Base-by-base conservation (phyloP, 1,140 invertebrate species). In the Linepithema humile region DNA sequence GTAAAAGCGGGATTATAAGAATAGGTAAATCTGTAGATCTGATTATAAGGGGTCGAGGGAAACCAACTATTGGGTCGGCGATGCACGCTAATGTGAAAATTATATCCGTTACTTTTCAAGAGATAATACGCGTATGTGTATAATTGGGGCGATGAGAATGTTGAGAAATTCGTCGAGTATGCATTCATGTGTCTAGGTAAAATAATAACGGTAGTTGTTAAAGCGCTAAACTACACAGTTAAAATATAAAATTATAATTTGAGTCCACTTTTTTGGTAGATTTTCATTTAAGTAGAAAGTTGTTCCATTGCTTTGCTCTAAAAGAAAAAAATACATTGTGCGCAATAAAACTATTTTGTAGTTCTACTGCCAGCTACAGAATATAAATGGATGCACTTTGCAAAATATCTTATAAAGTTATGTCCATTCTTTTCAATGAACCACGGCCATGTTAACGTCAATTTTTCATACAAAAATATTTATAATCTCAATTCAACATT, bases 1-100 rank as follows among this genome's bases (percentile, higher is more conserved):
- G 78, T 80, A 50, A 72, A 83, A 85, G 65, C 64, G 35, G 85
- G 88, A 88, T 88, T 89, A 89, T 45, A 59, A 74, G 64, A 80
- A 74, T 65, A 48, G 70, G 29, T 70, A 85, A 88, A 74, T 64
- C 86, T 43, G 48, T 29, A 84, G 82, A 90, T 90, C 89, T 64
- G 89, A 90, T 90, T 90, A 88, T 65, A 20, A 7, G 43, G 57
- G 59, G 40, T 40, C 23, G 38, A 77, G 57, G 35, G n/a, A 20
- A 40, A 38, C 32, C 3, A 6, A 7, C 12, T 64, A 64, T 64
- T 38, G 35, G 29, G 29, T 65, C 29, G 29, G 12, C 57, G 43
- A 73, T 45, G 40, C 32, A 20, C 55, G 29, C 15, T 50, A 32
- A 55, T 53, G 35, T 48, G 12, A 26, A 69, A 69, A 80, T 80